These are phyloP conservation scores for Lasioglossum lativentre DNA, from an alignment of 2,888 invertebrate genomes.

Conservation along the genomic window DNA sequence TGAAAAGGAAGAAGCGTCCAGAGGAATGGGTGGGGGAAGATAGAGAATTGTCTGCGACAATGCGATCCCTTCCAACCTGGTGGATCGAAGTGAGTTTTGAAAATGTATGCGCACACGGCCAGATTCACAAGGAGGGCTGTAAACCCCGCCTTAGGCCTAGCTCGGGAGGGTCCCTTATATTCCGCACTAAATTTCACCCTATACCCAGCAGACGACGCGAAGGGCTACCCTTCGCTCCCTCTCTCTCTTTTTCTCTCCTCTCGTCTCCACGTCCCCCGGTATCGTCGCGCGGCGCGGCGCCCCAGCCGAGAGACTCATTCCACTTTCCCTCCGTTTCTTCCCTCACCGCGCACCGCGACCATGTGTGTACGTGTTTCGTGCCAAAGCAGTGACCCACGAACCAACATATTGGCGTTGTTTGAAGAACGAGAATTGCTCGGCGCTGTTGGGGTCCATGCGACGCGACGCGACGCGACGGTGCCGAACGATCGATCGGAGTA, in stretches of 20 bases:
- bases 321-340: conserved; percentile 49
- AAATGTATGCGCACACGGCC: conserved; percentile 84
- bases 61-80: conserved; percentile 72
- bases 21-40: conserved; percentile 49
- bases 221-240: conserved; percentile 3
- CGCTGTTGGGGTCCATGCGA: conserved; percentile 68
- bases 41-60: conserved; percentile 69
- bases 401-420: conserved; percentile 83
- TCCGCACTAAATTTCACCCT: conserved; percentile 79
- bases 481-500: conserved; percentile 64
- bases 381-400: conserved; percentile 82
- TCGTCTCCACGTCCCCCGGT: background rate
- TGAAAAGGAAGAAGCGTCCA: conserved; percentile 44
- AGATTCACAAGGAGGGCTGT: conserved; percentile 84
- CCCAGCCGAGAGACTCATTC: conserved; percentile 37
- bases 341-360: conserved; percentile 43
- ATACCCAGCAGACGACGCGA: conserved; percentile 61
- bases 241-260: conserved; percentile 24
- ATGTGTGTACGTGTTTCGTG: conserved; percentile 73
- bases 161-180: conserved; percentile 77
- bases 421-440: conserved; percentile 76
- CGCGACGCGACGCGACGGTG: too few relatives aligned
- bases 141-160: conserved; percentile 84
- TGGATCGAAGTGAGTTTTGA: conserved; percentile 77
- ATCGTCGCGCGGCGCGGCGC: conserved; percentile 27